phyloP scores from a whole-genome alignment of 2,113 vertebrate species.

The Pachypanchax playfairii region DNA sequence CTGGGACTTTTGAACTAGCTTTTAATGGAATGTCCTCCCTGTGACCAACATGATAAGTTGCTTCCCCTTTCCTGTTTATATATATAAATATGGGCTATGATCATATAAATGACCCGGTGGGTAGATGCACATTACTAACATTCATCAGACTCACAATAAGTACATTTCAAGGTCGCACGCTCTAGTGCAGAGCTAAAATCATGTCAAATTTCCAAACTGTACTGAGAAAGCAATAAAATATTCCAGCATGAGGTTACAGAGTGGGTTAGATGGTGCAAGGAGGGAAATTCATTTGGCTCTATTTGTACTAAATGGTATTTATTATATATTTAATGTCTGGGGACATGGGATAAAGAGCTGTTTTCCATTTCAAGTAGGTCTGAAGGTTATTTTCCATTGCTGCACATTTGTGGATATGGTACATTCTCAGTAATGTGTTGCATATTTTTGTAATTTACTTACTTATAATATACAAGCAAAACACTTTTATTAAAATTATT shows the following conservation, averaged over 20 bases:
- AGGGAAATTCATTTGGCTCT: conserved; percentile 47
- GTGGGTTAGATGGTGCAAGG: conserved; percentile 38
- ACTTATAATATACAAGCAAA: conserved; percentile 23
- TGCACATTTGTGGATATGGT: conserved; percentile 19
- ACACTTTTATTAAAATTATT: conserved; percentile 9
- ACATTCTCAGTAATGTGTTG: conserved; percentile 10
- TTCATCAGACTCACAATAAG: conserved; percentile 67
- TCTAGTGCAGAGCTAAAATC: conserved; percentile 41
- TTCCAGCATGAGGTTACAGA: conserved; percentile 50
- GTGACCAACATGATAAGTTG: conserved; percentile 61
- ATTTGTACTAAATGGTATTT: conserved; percentile 62
- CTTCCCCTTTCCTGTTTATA: conserved; percentile 48
- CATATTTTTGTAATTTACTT: conserved; percentile 26
- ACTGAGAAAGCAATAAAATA: conserved; percentile 61
- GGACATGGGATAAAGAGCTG: conserved; percentile 45
- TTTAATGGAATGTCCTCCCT: conserved; percentile 56
- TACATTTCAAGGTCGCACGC: conserved; percentile 66
- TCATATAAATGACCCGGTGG: conserved; percentile 62
- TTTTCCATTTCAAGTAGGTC: conserved; percentile 50
- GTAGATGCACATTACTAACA: conserved; percentile 59
- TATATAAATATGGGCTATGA: conserved; percentile 60
- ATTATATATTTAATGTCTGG: conserved; percentile 62
- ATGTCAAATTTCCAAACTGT: conserved; percentile 42
- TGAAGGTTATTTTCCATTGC: conserved; percentile 38
- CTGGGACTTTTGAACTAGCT: conserved; percentile 51